Evolutionary conservation across 2,888 invertebrate species (phyloP), one percentile per base, ranked within the genome.

Genomic region (Watsonalla binaria): DNA sequence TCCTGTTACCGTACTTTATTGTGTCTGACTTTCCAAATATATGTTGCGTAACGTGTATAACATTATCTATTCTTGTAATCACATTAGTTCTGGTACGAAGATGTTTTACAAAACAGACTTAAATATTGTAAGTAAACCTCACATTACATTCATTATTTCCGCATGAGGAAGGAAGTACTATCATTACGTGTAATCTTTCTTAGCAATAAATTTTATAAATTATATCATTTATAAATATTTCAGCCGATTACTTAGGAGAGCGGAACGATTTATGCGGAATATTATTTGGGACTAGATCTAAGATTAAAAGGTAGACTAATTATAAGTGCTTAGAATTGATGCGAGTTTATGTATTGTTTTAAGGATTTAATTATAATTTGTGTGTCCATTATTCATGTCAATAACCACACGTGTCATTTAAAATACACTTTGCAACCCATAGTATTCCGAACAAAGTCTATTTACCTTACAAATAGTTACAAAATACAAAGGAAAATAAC

Each of bases 11-110:
- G 47, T 47, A 47, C n/a, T 47, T 24, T 49, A 49, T 49, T 49
- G 49, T 37, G 11, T 14, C 39, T 37, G 39, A 49, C 49, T 49
- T 49, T 49, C 49, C 49, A 49, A 49, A 39, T 15, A 49, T 49
- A 9, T 49, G 37, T 49, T 49, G 37, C 37, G 37, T 49, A 49
- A 49, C 37, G 34, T 13, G 5, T 7, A 33, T n/a, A 49, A 15
- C 39, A 49, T 15, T 37, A 39, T 39, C 49, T 15, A 14, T 11
- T 37, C 15, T 9, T 15, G 15, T 35, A 5, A 6, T 37, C 37
- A 37, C 48, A 15, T 15, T 46, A 15, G 46, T 46, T 15, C 14
- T 14, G 46, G 14, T 46, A 46, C 6, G 15, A 46, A 11, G 42
- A 42, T 42, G 42, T 42, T 42, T 11, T 11, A 42, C 42, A 42